These are phyloP conservation scores for Hippasteria phrygiana DNA, from an alignment of 53 echinoderm and acorn worm species.

Conservation along the genomic window DNA sequence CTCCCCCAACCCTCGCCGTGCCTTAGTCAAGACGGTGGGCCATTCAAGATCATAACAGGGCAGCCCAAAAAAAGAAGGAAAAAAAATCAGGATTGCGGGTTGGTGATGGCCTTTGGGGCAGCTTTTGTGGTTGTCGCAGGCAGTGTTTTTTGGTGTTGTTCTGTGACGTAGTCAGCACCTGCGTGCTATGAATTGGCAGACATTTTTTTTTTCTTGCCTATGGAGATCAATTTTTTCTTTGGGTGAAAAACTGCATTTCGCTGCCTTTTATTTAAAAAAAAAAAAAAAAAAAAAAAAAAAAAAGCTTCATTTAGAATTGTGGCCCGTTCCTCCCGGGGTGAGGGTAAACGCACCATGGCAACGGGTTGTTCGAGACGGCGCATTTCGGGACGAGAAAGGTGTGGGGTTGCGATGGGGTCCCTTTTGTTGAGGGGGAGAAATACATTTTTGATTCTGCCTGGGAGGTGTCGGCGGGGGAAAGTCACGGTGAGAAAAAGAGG, in stretches of 20 bases:
- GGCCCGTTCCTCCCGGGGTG: neutral
- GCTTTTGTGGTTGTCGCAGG: slow-evolving; percentile 46
- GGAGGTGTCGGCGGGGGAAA: slow-evolving; percentile 31
- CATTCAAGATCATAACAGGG: neutral
- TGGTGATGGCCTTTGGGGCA: neutral
- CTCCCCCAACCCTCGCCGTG: neutral
- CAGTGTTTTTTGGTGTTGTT: slow-evolving; percentile 12
- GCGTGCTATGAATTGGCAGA: slow-evolving; percentile 30
- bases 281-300: slow-evolving; percentile 32
- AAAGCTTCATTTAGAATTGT: neutral
- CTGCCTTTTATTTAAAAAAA: too few relatives aligned
- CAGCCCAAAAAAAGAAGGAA: neutral
- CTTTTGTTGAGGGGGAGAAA: neutral
- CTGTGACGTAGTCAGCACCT: slow-evolving; percentile 51
- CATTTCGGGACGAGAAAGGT: neutral
- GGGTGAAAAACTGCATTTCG: neutral
- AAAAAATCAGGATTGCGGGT: slow-evolving; percentile 24
- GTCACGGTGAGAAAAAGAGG: slow-evolving; percentile 7
- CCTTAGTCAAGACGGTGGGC: neutral
- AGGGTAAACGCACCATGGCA: neutral
- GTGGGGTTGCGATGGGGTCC: neutral
- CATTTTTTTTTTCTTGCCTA: neutral
- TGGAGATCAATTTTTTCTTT: neutral
- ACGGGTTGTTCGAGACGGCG: neutral
- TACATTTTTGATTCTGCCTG: slow-evolving; percentile 42